Evolutionary conservation across 2,888 invertebrate genomes (phyloP).

Genomic region (Taenaris catops): DNA sequence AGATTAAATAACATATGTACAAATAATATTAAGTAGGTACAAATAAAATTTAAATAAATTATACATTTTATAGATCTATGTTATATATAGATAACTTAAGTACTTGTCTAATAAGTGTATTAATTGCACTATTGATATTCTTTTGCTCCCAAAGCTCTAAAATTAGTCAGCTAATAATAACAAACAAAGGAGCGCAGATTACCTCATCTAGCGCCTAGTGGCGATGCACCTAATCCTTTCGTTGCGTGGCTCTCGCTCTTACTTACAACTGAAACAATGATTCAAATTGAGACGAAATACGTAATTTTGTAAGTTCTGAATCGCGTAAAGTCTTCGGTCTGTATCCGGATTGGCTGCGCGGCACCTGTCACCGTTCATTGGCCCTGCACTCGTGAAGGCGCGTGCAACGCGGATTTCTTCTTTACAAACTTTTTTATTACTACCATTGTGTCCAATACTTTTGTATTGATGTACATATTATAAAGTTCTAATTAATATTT

Average conservation of each 20-base stretch:
- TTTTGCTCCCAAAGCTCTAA: slow-evolving; percentile 1
- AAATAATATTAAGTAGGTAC: no score
- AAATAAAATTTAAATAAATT: no score
- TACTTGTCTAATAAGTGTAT: no score
- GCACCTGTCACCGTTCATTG: slow-evolving; percentile 71
- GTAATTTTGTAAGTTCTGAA: slow-evolving; percentile 48
- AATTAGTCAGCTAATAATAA: neutral
- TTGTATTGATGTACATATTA: no score
- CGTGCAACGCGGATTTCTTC: slow-evolving; percentile 49
- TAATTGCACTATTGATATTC: no score
- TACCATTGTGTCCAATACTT: slow-evolving; percentile 26
- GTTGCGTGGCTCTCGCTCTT: slow-evolving; percentile 9
- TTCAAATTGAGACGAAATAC: slow-evolving; percentile 40
- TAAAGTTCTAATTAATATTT: no score
- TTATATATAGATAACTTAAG: no score
- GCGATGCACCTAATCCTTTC: slow-evolving; percentile 1
- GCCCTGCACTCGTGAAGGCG: slow-evolving; percentile 54
- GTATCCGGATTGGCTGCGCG: slow-evolving; percentile 47
- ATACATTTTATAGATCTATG: no score
- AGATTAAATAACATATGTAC: no score
- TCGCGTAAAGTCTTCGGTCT: slow-evolving; percentile 45
- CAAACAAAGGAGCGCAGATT: slow-evolving; percentile 4
- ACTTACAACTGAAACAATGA: slow-evolving; percentile 9
- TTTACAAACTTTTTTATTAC: slow-evolving; percentile 30
- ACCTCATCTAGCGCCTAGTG: slow-evolving; percentile 1